Evolutionary conservation across 2,888 invertebrate species (phyloP), one percentile per base, ranked within the genome.

Genomic region (Drosophila lacicola): DNA sequence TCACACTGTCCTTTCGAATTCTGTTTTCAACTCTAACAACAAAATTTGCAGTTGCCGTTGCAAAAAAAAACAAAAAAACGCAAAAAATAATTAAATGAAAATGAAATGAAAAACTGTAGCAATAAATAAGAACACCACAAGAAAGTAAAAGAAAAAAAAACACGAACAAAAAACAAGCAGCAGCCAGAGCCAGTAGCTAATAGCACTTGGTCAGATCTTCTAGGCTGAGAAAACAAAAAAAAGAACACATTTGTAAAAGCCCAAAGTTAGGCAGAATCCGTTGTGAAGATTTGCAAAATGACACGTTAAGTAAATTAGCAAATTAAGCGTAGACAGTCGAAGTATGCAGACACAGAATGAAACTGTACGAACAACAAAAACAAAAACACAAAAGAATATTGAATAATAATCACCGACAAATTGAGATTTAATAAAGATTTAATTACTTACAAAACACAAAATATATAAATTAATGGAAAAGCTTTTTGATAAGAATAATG

Each of bases 381-480:
- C 29, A 55, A 62, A 61, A 68, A 53, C 49, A 73, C 47, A 62
- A 72, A 76, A 76, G 70, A 86, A 89, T 89, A 90, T 89, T 90
- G 82, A 84, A 90, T 85, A 78, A 89, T 86, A 90, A 88, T 88
- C 79, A 80, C 83, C 83, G 85, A 77, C 65, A 88, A 84, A 84
- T 84, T 84, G 83, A 85, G 86, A 85, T 88, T 85, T 85, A 85
- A 85, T 85, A 85, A 85, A 85, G 80, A 85, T 85, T 85, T 88
- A 85, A 88, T 85, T 85, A 85, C 83, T 88, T 85, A 73, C 73
- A 85, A 82, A 70, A 46, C 29, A 37, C 13, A 46, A 51, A 62
- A 47, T n/a, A 29, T n/a, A 17, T n/a, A 17, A 6, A 8, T 29
- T 29, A 29, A 29, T 29, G 8, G 8, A 25, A 5, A 8, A 29